Base-by-base conservation (phyloP, 1,140 invertebrate species). In the Philotrypesis tridentata region DNA sequence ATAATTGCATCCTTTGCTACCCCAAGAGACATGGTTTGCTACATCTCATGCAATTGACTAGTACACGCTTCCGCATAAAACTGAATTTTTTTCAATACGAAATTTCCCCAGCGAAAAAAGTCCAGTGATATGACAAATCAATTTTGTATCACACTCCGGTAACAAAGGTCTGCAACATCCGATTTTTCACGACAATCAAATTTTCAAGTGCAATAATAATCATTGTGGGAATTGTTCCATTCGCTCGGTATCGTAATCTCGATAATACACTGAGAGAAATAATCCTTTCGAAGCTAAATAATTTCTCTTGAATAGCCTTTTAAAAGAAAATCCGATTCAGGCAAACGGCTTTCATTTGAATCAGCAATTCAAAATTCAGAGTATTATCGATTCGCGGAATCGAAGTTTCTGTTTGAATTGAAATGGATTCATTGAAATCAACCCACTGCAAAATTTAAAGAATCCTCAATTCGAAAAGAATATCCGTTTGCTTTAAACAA, bases 121-220 rank as follows among this genome's bases (percentile, higher is more conserved):
- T 61, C 55, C 8, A 11, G 8, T 9, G 37, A 7, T 14, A 43
- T 14, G 40, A 17, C 40, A 43, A 43, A 43, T 61, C 60, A 61
- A 61, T 61, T 61, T 61, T 2, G 55, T 61, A 8, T 61, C n/a
- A 61, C 8, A n/a, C n/a, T 61, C 17, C 9, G 25, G 27, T 27
- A 25, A 29, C 61, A 55, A 55, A 55, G 48, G 61, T 4, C 61
- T 65, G 25, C 25, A 29, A 27, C 11, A 14, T 25, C 61, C 61
- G 61, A 25, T 65, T 12, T 21, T 60, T 60, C 55, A 60, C 55
- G 61, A 27, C 61, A 11, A 65, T 29, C 12, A 37, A 63, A 63
- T 80, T n/a, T 29, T 5, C 3, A 17, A 80, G 17, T 80, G 37
- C 29, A 70, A 79, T 23, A 29, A 55, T 68, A n/a, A 31, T 55